Conservation (phyloP, 2,113 vertebrate species). For the Acrocephalus arundinaceus region DNA sequence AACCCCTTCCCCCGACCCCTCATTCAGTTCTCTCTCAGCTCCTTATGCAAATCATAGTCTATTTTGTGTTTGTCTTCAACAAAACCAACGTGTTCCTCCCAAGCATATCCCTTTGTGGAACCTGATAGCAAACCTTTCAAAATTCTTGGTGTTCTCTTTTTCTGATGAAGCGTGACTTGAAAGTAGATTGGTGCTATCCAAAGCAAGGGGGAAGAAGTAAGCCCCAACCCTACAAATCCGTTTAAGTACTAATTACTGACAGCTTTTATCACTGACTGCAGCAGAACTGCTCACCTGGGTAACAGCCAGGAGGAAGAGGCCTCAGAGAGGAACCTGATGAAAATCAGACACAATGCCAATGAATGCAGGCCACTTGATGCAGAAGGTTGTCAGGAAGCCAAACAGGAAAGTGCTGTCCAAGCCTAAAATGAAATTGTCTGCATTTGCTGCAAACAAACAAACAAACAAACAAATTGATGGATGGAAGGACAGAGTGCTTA, state of each 20-base stretch:
- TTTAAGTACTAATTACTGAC: slow-evolving; percentile 23
- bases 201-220: neutral
- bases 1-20: neutral
- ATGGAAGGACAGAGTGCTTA: neutral
- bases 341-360: neutral
- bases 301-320: neutral
- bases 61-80: neutral
- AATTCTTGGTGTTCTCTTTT: slow-evolving; percentile 19
- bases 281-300: slow-evolving; percentile 37
- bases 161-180: neutral
- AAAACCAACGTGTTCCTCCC: neutral
- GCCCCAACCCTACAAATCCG: neutral
- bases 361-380: slow-evolving; percentile 15
- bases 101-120: slow-evolving; percentile 19
- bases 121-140: slow-evolving; percentile 28
- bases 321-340: slow-evolving; percentile 17
- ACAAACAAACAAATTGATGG: neutral
- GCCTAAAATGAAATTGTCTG: neutral
- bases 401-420: neutral
- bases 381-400: slow-evolving; percentile 49
- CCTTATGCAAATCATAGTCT: slow-evolving; percentile 41
- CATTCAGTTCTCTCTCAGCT: slow-evolving; percentile 15
- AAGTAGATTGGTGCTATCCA: neutral
- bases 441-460: neutral
- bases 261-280: neutral